phyloP scores from a whole-genome alignment of 2,113 vertebrate species.

The Formicarius rufipectus region DNA sequence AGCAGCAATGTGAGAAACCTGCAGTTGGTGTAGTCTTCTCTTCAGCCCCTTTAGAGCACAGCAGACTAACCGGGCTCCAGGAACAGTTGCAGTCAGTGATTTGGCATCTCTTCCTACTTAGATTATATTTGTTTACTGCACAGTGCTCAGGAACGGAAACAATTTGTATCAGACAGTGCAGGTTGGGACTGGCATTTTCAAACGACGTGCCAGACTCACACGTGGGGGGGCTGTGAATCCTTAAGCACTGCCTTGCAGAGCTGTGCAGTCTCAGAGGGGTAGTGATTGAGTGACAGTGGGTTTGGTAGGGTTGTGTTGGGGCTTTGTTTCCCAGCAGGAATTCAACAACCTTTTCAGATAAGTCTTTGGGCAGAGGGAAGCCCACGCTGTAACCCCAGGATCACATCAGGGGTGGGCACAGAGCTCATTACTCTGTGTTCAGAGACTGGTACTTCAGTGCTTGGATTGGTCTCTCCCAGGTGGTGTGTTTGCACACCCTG shows the following conservation, averaged over 20 bases:
- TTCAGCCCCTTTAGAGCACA: background rate
- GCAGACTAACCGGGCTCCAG: background rate
- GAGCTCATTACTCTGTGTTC: background rate
- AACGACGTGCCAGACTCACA: accelerated
- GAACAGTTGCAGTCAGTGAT: background rate
- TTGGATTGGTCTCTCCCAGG: conserved; percentile 70
- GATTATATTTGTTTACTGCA: background rate
- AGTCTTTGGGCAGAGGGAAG: background rate
- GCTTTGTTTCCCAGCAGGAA: background rate
- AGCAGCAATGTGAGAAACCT: background rate
- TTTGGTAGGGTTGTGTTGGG: background rate
- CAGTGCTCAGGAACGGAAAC: background rate
- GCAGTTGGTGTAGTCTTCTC: background rate
- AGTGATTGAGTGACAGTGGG: accelerated
- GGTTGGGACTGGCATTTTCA: background rate
- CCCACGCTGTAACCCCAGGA: accelerated
- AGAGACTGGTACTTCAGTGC: background rate
- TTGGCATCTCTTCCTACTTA: background rate
- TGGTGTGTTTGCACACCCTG: conserved; percentile 80
- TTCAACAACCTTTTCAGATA: background rate
- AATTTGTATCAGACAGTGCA: background rate
- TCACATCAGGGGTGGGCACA: accelerated
- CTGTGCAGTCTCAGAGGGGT: background rate
- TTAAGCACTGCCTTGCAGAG: background rate
- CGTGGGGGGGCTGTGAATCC: background rate